Conservation (phyloP, 2,797 vertebrate genomes). For the Enteromius viviparus region DNA sequence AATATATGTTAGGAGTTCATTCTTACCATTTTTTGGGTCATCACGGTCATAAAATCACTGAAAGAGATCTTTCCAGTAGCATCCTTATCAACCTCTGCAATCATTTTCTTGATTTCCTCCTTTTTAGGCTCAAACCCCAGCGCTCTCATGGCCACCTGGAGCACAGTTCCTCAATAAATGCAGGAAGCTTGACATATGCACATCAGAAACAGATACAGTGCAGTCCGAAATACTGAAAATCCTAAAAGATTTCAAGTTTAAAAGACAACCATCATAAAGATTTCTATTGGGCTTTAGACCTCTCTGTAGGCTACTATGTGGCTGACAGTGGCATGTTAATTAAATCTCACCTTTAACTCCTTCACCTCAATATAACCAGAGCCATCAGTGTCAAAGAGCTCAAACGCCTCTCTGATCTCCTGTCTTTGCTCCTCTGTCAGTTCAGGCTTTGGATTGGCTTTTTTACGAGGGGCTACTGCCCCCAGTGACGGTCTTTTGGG, state of each 20-base stretch:
- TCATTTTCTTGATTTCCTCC: conserved; percentile 97
- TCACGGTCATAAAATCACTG: conserved; percentile 84
- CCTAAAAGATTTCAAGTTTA: neutral
- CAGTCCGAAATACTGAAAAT: neutral
- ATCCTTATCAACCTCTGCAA: conserved; percentile 89
- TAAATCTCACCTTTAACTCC: conserved; percentile 85
- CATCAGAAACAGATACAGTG: neutral
- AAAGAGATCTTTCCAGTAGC: conserved; percentile 92
- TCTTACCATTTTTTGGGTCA: conserved; percentile 95
- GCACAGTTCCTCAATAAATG: conserved; percentile 18
- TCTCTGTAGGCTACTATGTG: neutral
- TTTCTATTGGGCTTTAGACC: neutral
- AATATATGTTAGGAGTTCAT: neutral
- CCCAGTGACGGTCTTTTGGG: conserved; percentile 83
- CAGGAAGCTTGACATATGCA: no score
- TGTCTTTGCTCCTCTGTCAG: conserved; percentile 88
- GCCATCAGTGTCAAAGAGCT: conserved; percentile 91
- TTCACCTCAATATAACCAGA: conserved; percentile 89
- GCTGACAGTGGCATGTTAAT: neutral
- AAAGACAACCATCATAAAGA: neutral
- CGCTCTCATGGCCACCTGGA: conserved; percentile 93
- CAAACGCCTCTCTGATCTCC: conserved; percentile 92
- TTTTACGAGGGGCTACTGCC: conserved; percentile 82
- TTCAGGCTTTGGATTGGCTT: conserved; percentile 82
- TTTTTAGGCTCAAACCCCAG: conserved; percentile 96